These are phyloP conservation scores for Mus minutoides DNA, from an alignment of 2,797 vertebrate species.

Conservation along the genomic window DNA sequence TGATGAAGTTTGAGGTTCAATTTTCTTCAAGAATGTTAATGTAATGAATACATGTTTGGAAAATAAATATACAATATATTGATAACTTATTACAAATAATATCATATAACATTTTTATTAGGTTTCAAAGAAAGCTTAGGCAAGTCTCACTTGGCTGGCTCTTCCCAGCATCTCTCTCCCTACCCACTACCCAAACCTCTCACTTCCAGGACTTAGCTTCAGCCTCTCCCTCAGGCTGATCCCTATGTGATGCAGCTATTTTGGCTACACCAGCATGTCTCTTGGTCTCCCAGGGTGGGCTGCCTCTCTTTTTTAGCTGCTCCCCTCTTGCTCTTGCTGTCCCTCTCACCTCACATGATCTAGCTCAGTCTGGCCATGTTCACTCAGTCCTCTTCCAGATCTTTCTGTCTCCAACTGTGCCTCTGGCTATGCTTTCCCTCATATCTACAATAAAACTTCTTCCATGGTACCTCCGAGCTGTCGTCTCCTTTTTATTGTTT, in stretches of 20 bases:
- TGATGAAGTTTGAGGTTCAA: not conserved
- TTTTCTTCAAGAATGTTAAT: slow-evolving; percentile 28
- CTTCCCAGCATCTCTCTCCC: not conserved
- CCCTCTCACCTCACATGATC: not conserved
- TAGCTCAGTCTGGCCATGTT: not conserved
- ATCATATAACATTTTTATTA: not conserved
- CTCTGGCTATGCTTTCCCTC: not conserved
- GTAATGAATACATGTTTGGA: not conserved
- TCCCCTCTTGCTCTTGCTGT: no score
- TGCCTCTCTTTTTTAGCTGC: no score
- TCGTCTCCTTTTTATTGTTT: not conserved
- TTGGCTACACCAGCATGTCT: no score
- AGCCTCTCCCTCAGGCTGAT: no score
- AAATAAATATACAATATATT: not conserved
- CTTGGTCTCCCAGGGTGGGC: not conserved
- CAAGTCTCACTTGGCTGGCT: not conserved
- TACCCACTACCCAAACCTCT: not conserved
- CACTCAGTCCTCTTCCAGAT: not conserved
- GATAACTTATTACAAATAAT: not conserved
- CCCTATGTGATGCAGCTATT: no score
- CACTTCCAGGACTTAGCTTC: no score
- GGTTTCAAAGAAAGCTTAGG: not conserved
- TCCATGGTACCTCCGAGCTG: not conserved
- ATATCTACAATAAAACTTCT: not conserved
- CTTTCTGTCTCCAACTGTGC: not conserved